Base-by-base conservation (phyloP, 2,888 invertebrate genomes). In the Cenopis cana region DNA sequence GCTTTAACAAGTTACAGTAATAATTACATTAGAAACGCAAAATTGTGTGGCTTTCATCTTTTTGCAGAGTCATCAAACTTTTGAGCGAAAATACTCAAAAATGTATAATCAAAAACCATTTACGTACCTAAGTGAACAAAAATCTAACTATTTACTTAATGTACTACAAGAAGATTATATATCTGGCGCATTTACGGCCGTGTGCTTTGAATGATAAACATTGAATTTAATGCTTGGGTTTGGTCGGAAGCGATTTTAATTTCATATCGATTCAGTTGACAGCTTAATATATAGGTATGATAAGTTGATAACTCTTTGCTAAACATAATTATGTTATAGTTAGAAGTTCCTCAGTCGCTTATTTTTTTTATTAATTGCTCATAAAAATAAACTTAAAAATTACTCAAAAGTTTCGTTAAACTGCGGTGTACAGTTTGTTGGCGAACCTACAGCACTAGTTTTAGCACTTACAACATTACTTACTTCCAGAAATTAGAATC, bases 151-250 rank as follows among this genome's bases (percentile, higher is more conserved):
- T 46, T n/a, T 46, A n/a, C 46, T 8, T n/a, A 4, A 5, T 14
- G n/a, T n/a, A n/a, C n/a, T 24, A 24, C 24, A 24, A 41, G 14
- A 46, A 46, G n/a, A 46, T n/a, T 6, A 46, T 10, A 1, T n/a
- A 0, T 18, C 2, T 11, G 29, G 49, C 17, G 17, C 49, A 20
- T 62, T 9, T 33, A 36, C 50, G 50, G 12, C 20, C 24, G 29
- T 65, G 24, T 54, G 38, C 20, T 66, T 66, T 46, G 65, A 66
- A 66, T 56, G 46, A 56, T 55, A 70, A 60, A 70, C 54, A 66
- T n/a, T 66, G 70, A 70, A 70, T 66, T 60, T 70, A 24, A 70
- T 66, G 20, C 60, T 70, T 60, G 24, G 59, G 65, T 46, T 54
- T 66, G 55, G 70, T 66, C 66, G 59, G 66, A 60, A 60, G 46